Conservation (phyloP, 1,140 invertebrate species). For the Lordiphosa collinella region DNA sequence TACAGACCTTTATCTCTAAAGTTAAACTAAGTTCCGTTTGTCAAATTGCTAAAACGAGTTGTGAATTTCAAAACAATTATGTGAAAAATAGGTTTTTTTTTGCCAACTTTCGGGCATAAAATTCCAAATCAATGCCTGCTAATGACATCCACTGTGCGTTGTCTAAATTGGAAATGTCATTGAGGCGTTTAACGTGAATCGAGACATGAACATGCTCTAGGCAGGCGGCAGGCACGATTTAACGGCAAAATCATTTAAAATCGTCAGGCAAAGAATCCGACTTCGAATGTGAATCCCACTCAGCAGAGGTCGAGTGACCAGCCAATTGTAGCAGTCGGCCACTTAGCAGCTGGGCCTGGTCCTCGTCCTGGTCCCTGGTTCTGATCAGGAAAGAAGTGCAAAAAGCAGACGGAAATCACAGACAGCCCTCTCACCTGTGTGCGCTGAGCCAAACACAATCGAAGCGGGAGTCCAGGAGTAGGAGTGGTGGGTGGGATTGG, state of each 20-base stretch:
- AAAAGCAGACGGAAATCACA: constrained; percentile 21
- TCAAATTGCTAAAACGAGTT: too few species aligned
- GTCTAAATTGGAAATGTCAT: constrained; percentile 77
- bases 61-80: too few species aligned
- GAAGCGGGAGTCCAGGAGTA: too few species aligned
- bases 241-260: constrained; percentile 22
- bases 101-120: too few species aligned
- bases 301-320: constrained; percentile 8
- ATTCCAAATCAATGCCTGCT: too few species aligned
- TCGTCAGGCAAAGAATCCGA: constrained; percentile 5
- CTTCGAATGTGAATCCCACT: constrained; percentile 1
- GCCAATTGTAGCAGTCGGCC: constrained; percentile 72
- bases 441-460: constrained; percentile 24
- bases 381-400: constrained; percentile 3
- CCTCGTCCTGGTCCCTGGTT: too few species aligned
- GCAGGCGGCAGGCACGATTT: constrained; percentile 34
- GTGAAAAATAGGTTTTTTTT: too few species aligned
- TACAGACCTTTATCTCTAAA: too few species aligned
- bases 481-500: background rate
- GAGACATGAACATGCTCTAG: constrained; percentile 41
- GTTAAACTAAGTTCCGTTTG: too few species aligned
- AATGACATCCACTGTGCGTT: background rate
- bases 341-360: constrained; percentile 44
- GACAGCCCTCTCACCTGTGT: constrained; percentile 44
- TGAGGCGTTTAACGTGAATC: constrained; percentile 72